Evolutionary conservation across 2,888 invertebrate genomes (phyloP).

Genomic region (Adelphocoris suturalis): DNA sequence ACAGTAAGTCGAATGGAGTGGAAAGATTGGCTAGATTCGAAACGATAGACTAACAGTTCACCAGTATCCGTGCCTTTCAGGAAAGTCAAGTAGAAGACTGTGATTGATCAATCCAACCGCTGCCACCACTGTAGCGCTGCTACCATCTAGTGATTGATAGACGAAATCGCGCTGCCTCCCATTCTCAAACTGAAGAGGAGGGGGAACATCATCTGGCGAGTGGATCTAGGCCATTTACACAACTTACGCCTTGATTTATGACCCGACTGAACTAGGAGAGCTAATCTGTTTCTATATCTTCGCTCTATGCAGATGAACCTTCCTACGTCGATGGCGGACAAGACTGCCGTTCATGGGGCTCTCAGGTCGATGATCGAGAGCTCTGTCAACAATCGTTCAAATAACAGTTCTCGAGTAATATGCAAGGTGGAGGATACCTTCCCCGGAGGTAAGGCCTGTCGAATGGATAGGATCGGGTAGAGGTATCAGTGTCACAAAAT

Average conservation of each 20-base stretch:
- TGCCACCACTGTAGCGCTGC: not conserved
- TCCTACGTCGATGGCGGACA: constrained; percentile 6
- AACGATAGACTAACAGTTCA: not conserved
- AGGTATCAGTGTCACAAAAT: too few relatives aligned
- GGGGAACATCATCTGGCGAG: constrained; percentile 31
- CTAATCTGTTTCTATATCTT: constrained; percentile 31
- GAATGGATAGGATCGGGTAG: too few relatives aligned
- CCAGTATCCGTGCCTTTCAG: not conserved
- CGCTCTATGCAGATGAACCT: constrained; percentile 39
- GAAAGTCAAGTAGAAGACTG: constrained; percentile 30
- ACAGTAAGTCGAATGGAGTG: not conserved
- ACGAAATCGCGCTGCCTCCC: constrained; percentile 35
- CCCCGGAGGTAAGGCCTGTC: too few relatives aligned
- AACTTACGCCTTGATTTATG: constrained; percentile 39
- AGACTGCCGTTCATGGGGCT: constrained; percentile 18
- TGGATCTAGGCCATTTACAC: constrained; percentile 39
- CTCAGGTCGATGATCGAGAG: not conserved
- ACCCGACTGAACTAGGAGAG: constrained; percentile 30
- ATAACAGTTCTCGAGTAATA: constrained; percentile 4
- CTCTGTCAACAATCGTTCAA: constrained; percentile 39
- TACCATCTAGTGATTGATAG: constrained; percentile 25
- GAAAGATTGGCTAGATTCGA: not conserved
- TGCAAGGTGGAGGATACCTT: not conserved
- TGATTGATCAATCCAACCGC: constrained; percentile 18
- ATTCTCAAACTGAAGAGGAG: not conserved